Evolutionary conservation across 2,113 vertebrate genomes (phyloP).

Genomic region (Rhabdornis inornatus): DNA sequence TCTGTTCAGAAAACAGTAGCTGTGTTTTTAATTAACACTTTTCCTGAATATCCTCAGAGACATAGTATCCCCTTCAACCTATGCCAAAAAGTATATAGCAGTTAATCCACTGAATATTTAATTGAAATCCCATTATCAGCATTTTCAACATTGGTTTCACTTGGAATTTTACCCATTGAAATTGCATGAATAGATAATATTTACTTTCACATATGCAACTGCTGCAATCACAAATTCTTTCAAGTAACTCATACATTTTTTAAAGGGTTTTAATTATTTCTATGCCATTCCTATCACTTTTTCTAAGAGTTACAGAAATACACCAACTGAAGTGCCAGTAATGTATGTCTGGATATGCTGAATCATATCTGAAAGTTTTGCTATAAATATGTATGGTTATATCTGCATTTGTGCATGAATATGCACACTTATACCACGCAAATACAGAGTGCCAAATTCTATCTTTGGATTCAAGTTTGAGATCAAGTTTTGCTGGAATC

Average conservation of each 20-base stretch:
- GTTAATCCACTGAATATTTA: not conserved
- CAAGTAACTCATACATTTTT: not conserved
- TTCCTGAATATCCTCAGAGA: not conserved
- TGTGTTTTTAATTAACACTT: conserved; percentile 12
- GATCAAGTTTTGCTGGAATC: not conserved
- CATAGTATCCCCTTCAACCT: not conserved
- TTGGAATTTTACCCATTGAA: not conserved
- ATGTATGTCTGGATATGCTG: not conserved
- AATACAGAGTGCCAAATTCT: not conserved
- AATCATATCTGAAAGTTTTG: not conserved
- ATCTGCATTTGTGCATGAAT: not conserved
- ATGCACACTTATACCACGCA: not conserved
- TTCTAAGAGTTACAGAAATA: not conserved
- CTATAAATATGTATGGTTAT: not conserved
- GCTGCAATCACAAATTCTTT: not conserved
- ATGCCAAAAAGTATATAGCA: not conserved
- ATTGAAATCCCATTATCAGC: not conserved
- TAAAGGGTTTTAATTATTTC: not conserved
- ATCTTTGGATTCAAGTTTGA: not conserved
- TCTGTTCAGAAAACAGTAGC: not conserved
- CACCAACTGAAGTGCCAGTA: not conserved
- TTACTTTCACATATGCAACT: not conserved
- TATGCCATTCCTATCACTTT: not conserved
- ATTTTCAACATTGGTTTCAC: not conserved
- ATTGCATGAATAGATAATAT: not conserved